These are phyloP conservation scores for Apis cerana DNA, from an alignment of 1,140 invertebrate genomes.

Conservation along the genomic window DNA sequence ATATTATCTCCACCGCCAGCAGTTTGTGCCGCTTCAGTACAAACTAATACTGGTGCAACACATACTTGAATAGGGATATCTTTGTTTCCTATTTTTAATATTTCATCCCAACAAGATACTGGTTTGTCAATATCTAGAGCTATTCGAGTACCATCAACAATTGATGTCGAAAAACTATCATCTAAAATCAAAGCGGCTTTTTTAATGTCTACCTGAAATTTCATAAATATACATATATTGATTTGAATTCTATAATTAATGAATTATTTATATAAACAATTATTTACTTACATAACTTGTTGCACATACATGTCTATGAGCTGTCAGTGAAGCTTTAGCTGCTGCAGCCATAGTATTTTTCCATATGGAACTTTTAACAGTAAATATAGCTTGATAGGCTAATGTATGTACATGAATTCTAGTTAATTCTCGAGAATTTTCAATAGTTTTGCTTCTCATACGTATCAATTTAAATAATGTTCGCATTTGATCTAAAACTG, in stretches of 20 bases:
- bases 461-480: conserved; percentile 85
- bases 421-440: conserved; percentile 83
- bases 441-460: conserved; percentile 76
- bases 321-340: conserved; percentile 92
- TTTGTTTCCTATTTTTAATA: conserved; percentile 76
- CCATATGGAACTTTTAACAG: conserved; percentile 86
- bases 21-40: conserved; percentile 90
- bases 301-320: conserved; percentile 93
- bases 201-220: conserved; percentile 84
- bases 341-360: conserved; percentile 90
- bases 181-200: conserved; percentile 90
- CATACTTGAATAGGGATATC: conserved; percentile 86
- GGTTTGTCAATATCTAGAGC: conserved; percentile 86
- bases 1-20: conserved; percentile 95
- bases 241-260: neutral
- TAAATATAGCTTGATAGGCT: conserved; percentile 93
- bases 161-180: conserved; percentile 91
- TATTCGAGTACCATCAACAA: conserved; percentile 81
- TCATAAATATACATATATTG: neutral
- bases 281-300: conserved; percentile 82
- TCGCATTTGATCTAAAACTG: conserved; percentile 92
- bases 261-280: neutral
- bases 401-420: conserved; percentile 93
- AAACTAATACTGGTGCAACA: conserved; percentile 92
- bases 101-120: conserved; percentile 92